These are phyloP conservation scores for Apis dorsata DNA, from an alignment of 1,140 invertebrate genomes.

Conservation along the genomic window DNA sequence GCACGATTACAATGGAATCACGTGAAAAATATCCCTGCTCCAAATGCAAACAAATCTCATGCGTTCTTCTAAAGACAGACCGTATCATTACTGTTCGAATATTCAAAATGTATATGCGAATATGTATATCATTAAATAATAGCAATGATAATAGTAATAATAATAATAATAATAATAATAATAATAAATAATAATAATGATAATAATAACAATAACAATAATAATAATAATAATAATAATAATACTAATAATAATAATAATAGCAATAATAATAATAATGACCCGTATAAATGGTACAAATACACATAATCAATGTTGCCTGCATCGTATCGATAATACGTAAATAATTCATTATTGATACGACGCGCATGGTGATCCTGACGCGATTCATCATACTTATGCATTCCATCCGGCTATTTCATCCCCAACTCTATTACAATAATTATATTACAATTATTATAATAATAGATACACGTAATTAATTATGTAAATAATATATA, in stretches of 20 bases:
- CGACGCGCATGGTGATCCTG: not conserved
- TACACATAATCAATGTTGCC: not conserved
- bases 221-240: not conserved
- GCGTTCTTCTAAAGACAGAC: not conserved
- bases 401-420: not conserved
- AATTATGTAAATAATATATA: slow-evolving; percentile 23
- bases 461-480: slow-evolving; percentile 27
- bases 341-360: slow-evolving; percentile 13
- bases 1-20: slow-evolving; percentile 12
- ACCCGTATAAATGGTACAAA: slow-evolving; percentile 16
- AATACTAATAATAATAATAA: not conserved
- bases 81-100: not conserved
- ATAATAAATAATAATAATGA: not conserved
- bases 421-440: not conserved
- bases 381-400: not conserved
- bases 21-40: not conserved
- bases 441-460: slow-evolving; percentile 38
- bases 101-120: slow-evolving; percentile 25
- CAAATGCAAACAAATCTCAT: not conserved
- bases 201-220: not conserved
- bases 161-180: not conserved
- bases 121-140: not conserved
- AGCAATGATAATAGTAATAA: not conserved
- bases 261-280: not conserved
- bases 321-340: slow-evolving; percentile 21